phyloP scores from a whole-genome alignment of 2,797 vertebrate species.

The Mergus octosetaceus region DNA sequence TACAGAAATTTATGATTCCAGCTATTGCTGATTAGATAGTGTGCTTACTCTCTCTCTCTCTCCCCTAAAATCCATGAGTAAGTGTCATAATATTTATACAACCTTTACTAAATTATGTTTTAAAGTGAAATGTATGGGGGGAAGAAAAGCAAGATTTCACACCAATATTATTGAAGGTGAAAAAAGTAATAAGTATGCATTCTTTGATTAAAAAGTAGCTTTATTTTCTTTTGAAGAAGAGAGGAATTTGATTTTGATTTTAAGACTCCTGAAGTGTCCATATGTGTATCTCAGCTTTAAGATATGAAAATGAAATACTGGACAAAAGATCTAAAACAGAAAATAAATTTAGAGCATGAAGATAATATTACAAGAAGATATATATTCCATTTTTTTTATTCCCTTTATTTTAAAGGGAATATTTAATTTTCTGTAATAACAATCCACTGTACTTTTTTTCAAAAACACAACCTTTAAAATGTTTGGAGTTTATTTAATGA shows the following conservation, averaged over 20 bases:
- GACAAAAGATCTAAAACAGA: neutral
- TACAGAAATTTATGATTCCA: neutral
- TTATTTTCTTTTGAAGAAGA: constrained; percentile 63
- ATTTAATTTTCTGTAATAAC: neutral
- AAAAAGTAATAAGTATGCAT: neutral
- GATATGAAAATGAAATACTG: constrained; percentile 1
- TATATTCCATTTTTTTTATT: neutral
- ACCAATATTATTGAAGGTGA: neutral
- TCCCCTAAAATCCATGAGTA: neutral
- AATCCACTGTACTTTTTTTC: neutral
- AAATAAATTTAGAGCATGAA: neutral
- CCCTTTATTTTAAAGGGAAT: neutral
- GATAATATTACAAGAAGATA: neutral
- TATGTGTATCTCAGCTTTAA: neutral
- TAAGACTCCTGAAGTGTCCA: constrained; percentile 21
- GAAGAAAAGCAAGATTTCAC: neutral
- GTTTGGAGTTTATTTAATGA: neutral
- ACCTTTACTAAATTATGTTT: constrained; percentile 14
- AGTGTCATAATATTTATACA: neutral
- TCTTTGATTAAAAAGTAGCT: constrained; percentile 30
- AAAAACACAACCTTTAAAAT: neutral
- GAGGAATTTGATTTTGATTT: neutral
- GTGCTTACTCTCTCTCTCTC: neutral
- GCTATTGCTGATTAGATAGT: neutral
- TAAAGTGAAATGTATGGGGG: neutral